Percentiles rank a stretch among this genome's conserved stretches.
These are phyloP conservation scores for Aromia moschata DNA, from an alignment of 2,888 invertebrate genomes.

Conservation along the genomic window DNA sequence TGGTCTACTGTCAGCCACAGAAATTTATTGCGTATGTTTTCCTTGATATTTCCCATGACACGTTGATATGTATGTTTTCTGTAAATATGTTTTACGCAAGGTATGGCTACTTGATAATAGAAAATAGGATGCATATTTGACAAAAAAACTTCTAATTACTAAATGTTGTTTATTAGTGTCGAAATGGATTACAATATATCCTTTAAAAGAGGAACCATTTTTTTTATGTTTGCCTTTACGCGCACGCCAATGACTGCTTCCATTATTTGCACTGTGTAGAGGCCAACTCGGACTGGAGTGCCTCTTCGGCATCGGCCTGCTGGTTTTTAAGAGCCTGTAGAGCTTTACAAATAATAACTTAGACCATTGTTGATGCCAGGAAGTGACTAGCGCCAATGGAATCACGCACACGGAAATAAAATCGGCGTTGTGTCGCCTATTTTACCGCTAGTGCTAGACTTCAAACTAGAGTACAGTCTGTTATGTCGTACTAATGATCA, in stretches of 20 bases:
- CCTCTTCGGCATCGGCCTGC: conserved; percentile 52
- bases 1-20: too few species aligned
- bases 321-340: conserved; percentile 47
- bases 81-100: too few species aligned
- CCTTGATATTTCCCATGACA: too few species aligned
- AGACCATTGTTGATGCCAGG: conserved; percentile 37
- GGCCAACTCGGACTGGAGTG: conserved; percentile 54
- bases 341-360: conserved; percentile 43
- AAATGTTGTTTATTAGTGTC: too few species aligned
- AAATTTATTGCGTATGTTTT: too few species aligned
- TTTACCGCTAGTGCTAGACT: conserved; percentile 27
- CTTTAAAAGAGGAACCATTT: too few species aligned
- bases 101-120: too few species aligned
- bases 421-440: conserved; percentile 31
- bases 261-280: conserved; percentile 47
- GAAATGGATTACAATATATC: too few species aligned
- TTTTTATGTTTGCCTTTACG: too few species aligned
- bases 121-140: too few species aligned
- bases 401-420: conserved; percentile 32
- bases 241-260: conserved; percentile 28
- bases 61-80: too few species aligned
- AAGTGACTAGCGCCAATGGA: conserved; percentile 41
- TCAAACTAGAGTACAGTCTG: conserved; percentile 5
- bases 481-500: conserved; percentile 31
- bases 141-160: too few species aligned